phyloP scores from a whole-genome alignment of 37 sponge, comb jelly and placozoan species.

The Hexactinellida sp. region DNA sequence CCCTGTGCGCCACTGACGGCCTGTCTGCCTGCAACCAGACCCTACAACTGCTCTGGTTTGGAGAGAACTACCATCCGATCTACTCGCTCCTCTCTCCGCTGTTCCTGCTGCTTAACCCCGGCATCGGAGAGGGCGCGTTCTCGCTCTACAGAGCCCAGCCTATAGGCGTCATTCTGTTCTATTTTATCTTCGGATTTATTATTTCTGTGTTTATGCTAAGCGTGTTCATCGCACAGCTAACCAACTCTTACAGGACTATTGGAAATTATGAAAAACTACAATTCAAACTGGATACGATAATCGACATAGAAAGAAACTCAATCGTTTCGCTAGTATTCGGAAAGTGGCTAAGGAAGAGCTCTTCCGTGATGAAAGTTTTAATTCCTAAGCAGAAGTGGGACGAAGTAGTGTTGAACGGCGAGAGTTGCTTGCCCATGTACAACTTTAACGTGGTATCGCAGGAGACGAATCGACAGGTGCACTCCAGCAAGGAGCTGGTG shows the following conservation, averaged over 20 bases:
- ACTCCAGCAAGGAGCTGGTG: not conserved
- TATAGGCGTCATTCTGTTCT: not conserved
- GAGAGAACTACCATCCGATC: not conserved
- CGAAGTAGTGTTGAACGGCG: not conserved
- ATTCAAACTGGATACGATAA: not conserved
- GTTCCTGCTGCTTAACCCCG: not conserved
- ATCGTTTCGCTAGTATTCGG: not conserved
- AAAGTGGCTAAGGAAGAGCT: not conserved
- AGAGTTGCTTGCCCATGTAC: not conserved
- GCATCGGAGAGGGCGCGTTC: not conserved
- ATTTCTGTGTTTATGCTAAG: not conserved
- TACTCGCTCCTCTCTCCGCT: not conserved
- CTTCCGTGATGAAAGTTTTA: not conserved
- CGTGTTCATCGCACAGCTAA: not conserved
- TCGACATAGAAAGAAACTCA: not conserved
- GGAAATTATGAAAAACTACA: not conserved
- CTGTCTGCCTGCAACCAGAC: not conserved
- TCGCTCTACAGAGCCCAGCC: not conserved
- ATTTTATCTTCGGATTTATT: not conserved
- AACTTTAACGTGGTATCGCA: not conserved
- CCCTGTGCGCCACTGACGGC: not conserved
- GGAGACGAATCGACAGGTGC: slow-evolving; percentile 7
- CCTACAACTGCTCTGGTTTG: not conserved
- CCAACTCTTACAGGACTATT: not conserved
- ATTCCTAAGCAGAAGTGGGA: slow-evolving; percentile 7